Percentiles rank a stretch among this genome's conserved stretches.
phyloP scores from a whole-genome alignment of 2,113 vertebrate genomes.

The Asarcornis scutulata region DNA sequence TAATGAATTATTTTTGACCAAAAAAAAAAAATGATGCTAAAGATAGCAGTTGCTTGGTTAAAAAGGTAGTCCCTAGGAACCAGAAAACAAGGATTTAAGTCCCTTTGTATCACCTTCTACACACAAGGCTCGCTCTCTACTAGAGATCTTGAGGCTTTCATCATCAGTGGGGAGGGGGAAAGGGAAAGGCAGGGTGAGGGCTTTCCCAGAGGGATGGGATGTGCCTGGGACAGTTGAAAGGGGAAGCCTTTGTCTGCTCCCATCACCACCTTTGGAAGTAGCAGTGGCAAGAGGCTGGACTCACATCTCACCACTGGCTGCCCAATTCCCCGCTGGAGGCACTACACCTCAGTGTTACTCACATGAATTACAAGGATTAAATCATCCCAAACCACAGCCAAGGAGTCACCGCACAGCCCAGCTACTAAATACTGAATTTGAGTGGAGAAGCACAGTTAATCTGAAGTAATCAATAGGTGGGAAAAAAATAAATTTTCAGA shows the following conservation, averaged over 20 bases:
- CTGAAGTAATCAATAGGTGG: fast-evolving
- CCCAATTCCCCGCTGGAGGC: not conserved
- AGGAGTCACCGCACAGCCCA: fast-evolving
- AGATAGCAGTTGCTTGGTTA: not conserved
- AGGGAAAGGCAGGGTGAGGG: not conserved
- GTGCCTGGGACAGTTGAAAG: fast-evolving
- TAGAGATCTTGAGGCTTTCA: not conserved
- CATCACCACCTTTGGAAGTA: not conserved
- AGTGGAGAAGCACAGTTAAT: not conserved
- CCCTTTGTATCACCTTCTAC: not conserved
- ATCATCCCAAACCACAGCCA: not conserved
- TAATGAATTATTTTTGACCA: not conserved
- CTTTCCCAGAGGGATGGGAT: not conserved
- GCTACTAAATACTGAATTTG: fast-evolving
- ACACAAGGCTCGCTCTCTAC: not conserved
- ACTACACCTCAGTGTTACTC: fast-evolving
- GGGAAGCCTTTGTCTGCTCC: not conserved
- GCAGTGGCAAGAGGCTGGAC: not conserved
- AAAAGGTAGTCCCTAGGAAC: not conserved
- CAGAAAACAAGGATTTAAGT: not conserved
- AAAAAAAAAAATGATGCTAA: not conserved
- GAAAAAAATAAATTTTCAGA: not conserved
- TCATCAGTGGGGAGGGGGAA: not conserved
- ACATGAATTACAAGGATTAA: fast-evolving
- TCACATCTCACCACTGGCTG: fast-evolving